Evolutionary conservation across 2,888 invertebrate genomes (phyloP), one percentile per base, ranked within the genome.

Genomic region (Caenorhabditis doughertyi): DNA sequence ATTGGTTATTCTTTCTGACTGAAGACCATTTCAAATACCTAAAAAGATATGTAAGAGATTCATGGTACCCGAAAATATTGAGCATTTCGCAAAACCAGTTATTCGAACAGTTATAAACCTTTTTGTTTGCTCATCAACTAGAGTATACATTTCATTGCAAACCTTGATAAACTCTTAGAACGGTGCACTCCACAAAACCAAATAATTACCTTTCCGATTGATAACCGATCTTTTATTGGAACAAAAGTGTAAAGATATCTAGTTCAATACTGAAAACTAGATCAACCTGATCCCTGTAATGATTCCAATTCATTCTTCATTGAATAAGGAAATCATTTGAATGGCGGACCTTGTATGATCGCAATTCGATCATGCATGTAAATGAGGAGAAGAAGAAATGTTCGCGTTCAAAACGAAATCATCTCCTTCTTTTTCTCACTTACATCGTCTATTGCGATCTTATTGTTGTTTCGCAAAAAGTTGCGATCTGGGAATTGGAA

Each of bases 321-420:
- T 23, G 42, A 68, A 68, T 27, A 27, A 47, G 60, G 56, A 70
- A 71, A 79, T 56, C 64, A 60, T 13, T 55, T 56, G 65, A 68
- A 56, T 73, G 62, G 27, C 51, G 80, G 80, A 73, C 80, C 73
- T 80, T 53, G 73, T 73, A 67, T 73, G 80, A 80, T 71, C 60
- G 60, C n/a, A 65, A 68, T 80, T 62, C 80, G 60, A 73, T 73
- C 80, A 80, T 80, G 80, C 80, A 80, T 80, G 58, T 68, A 80
- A 80, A 80, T 80, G 73, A 80, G 73, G 29, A 32, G 29, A 79
- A 70, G 62, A 58, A 53, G 53, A 79, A 67, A 79, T 60, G 79
- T 79, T 79, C 79, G 67, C 65, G 65, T 79, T 79, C 72, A 42
- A 79, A 79, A 67, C 71, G 68, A 77, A 77, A 68, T 62, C 68